Conservation (phyloP, 2,888 invertebrate species). For the Dynastes hyllus region DNA sequence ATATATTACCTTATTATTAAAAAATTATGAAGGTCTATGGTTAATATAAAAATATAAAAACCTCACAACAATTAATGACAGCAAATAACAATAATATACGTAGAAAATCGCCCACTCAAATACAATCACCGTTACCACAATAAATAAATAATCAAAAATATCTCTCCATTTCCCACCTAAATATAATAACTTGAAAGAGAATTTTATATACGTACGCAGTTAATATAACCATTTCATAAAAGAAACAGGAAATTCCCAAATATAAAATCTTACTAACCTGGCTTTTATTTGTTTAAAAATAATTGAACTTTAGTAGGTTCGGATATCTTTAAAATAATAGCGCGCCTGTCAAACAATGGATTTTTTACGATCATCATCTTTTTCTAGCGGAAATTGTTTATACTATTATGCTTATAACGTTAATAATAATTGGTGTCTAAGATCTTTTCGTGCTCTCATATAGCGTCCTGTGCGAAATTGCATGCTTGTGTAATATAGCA, state of each 20-base stretch:
- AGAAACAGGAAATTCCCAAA: slow-evolving; percentile 29
- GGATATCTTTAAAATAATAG: slow-evolving; percentile 12
- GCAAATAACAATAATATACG: too few species aligned
- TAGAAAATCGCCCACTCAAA: too few species aligned
- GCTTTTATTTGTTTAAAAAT: slow-evolving; percentile 20
- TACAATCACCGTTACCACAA: not conserved
- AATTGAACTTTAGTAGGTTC: slow-evolving; percentile 28
- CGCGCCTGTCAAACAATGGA: slow-evolving; percentile 1
- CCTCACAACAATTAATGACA: too few species aligned
- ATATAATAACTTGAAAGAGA: slow-evolving; percentile 19
- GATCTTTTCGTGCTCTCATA: too few species aligned
- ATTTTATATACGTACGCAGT: slow-evolving; percentile 14
- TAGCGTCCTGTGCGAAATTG: too few species aligned
- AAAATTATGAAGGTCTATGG: too few species aligned
- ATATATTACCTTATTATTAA: too few species aligned
- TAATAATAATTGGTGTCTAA: too few species aligned
- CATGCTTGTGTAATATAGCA: too few species aligned
- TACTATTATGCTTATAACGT: too few species aligned
- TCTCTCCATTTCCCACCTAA: not conserved
- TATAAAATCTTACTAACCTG: slow-evolving; percentile 16
- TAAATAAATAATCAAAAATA: slow-evolving; percentile 14
- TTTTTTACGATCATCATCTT: not conserved
- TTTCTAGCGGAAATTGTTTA: not conserved
- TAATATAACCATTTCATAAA: slow-evolving; percentile 35
- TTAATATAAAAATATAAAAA: too few species aligned